These are phyloP conservation scores for Xanthorhoe spadicearia DNA, from an alignment of 2,888 invertebrate species.

Conservation along the genomic window DNA sequence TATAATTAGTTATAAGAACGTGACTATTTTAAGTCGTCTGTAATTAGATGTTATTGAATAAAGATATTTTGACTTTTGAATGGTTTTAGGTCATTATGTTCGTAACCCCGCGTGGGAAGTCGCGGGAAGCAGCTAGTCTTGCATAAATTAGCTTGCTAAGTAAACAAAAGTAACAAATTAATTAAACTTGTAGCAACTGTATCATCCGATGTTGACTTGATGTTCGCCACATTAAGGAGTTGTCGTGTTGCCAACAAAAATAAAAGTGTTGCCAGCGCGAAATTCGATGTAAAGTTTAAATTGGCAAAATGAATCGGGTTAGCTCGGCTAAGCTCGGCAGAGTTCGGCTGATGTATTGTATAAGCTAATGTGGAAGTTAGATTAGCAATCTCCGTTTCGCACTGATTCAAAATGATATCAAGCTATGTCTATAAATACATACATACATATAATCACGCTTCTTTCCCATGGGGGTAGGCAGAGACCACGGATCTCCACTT, in stretches of 20 bases:
- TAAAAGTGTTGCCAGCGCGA: conserved; percentile 42
- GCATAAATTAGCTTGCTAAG: background rate
- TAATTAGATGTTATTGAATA: too few relatives aligned
- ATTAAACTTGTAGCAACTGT: conserved; percentile 3
- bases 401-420: background rate
- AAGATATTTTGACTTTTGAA: too few relatives aligned
- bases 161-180: conserved; percentile 11
- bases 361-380: conserved; percentile 15
- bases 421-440: too few relatives aligned
- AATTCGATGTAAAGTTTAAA: conserved; percentile 40
- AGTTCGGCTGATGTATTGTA: conserved; percentile 9
- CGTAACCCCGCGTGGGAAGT: too few relatives aligned
- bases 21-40: too few relatives aligned
- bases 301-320: conserved; percentile 38
- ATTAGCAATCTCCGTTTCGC: conserved; percentile 3
- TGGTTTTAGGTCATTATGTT: too few relatives aligned
- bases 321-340: conserved; percentile 19
- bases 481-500: too few relatives aligned
- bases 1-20: too few relatives aligned
- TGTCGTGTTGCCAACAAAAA: conserved; percentile 43
- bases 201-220: conserved; percentile 27
- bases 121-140: too few relatives aligned
- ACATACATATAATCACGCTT: too few relatives aligned
- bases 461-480: too few relatives aligned
- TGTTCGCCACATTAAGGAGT: conserved; percentile 30